Percentiles rank a stretch among this genome's conserved stretches.
Evolutionary conservation across 2,113 vertebrate genomes (phyloP).

Genomic region (Speoplatyrhinus poulsoni): DNA sequence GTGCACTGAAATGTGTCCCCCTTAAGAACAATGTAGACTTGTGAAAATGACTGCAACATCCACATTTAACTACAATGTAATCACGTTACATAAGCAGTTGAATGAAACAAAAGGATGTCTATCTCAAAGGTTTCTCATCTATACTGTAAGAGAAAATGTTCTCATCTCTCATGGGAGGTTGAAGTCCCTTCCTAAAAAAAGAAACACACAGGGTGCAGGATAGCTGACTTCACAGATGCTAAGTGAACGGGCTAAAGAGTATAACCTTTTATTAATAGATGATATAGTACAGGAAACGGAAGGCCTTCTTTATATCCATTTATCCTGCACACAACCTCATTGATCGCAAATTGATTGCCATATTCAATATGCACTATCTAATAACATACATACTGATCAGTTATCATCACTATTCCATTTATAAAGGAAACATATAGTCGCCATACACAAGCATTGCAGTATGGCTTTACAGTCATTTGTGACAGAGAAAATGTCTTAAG

Average conservation of each 20-base stretch:
- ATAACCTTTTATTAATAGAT: background rate
- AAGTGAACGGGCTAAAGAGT: conserved; percentile 22
- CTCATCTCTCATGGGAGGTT: conserved; percentile 14
- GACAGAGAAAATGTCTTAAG: too few species aligned
- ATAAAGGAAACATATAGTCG: conserved; percentile 10
- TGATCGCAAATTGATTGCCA: background rate
- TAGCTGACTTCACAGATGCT: conserved; percentile 26
- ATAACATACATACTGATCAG: background rate
- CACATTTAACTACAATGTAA: background rate
- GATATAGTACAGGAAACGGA: background rate
- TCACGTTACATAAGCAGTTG: too few species aligned
- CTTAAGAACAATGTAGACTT: too few species aligned
- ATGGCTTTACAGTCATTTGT: too few species aligned
- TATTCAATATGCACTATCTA: background rate
- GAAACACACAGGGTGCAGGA: conserved; percentile 35
- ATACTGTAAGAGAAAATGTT: background rate
- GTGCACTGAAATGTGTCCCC: background rate
- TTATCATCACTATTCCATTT: background rate
- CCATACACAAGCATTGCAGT: too few species aligned
- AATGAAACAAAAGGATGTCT: too few species aligned
- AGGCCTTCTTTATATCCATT: conserved; percentile 5
- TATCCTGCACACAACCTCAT: conserved; percentile 1
- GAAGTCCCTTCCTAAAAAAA: conserved; percentile 29
- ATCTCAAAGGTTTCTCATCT: conserved; percentile 11
- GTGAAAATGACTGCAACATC: too few species aligned